Evolutionary conservation across 35 echinoderm and acorn worm genomes (phyloP).

Genomic region (Nesometra sesokonis): DNA sequence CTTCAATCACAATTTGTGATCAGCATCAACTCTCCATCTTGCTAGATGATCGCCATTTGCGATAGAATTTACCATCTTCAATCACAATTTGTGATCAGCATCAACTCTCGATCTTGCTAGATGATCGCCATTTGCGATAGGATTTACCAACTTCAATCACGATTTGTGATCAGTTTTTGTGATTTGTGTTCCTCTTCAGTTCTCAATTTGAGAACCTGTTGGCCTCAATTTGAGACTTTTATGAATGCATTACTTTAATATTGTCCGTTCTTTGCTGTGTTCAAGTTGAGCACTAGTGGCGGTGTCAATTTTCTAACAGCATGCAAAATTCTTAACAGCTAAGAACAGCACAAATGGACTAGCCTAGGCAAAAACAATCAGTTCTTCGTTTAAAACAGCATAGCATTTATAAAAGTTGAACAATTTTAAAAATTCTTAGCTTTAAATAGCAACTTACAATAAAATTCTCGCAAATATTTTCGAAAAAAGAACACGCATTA

Average conservation of each 20-base stretch:
- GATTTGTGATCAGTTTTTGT: conserved; percentile 26
- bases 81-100: conserved; percentile 41
- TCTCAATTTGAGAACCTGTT: conserved; percentile 29
- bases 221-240: conserved; percentile 28
- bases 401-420: no score
- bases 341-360: neutral
- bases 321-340: neutral
- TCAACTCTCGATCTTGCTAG: no score
- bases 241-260: neutral
- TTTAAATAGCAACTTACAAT: no score
- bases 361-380: neutral
- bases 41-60: neutral
- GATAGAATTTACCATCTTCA: conserved; percentile 25
- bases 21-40: no score
- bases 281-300: neutral
- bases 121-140: no score
- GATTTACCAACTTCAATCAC: conserved; percentile 33
- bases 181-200: conserved; percentile 17
- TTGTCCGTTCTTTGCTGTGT: neutral
- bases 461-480: no score
- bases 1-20: conserved; percentile 45
- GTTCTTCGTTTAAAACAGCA: no score
- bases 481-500: no score
- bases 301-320: neutral
- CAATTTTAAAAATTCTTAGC: no score